These are phyloP conservation scores for Bimastos eiseni DNA, from an alignment of 2,888 invertebrate species.

Conservation along the genomic window DNA sequence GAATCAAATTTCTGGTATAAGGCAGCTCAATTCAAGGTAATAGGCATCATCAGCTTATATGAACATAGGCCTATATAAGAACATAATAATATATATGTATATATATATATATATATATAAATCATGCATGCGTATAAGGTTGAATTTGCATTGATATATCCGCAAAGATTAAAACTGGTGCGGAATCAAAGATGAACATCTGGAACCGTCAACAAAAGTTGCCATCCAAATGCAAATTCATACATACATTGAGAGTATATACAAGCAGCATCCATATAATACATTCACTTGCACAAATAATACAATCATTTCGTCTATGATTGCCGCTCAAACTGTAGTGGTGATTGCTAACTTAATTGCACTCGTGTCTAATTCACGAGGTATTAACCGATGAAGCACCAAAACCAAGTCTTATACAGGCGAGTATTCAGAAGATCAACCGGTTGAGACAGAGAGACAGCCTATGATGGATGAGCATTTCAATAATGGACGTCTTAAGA, in stretches of 20 bases:
- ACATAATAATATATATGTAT: not conserved
- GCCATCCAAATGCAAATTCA: not conserved
- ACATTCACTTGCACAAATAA: not conserved
- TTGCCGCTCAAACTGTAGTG: not conserved
- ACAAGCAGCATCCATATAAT: not conserved
- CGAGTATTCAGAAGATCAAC: too few relatives aligned
- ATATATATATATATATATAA: not conserved
- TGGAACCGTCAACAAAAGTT: not conserved
- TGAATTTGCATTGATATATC: too few relatives aligned
- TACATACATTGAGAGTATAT: not conserved
- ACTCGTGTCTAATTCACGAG: too few relatives aligned
- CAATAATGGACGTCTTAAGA: too few relatives aligned
- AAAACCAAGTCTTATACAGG: too few relatives aligned
- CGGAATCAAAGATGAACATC: not conserved
- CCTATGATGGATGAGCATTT: too few relatives aligned
- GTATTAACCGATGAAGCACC: not conserved
- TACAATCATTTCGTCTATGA: not conserved
- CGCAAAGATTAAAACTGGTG: not conserved
- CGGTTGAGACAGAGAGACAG: too few relatives aligned
- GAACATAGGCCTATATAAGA: not conserved
- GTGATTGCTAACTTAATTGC: too few relatives aligned
- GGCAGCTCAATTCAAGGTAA: not conserved
- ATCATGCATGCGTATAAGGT: too few relatives aligned
- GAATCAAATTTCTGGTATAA: not conserved
- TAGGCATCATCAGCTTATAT: not conserved